Evolutionary conservation across 2,113 vertebrate species (phyloP).

Genomic region (Atractosteus spatula): DNA sequence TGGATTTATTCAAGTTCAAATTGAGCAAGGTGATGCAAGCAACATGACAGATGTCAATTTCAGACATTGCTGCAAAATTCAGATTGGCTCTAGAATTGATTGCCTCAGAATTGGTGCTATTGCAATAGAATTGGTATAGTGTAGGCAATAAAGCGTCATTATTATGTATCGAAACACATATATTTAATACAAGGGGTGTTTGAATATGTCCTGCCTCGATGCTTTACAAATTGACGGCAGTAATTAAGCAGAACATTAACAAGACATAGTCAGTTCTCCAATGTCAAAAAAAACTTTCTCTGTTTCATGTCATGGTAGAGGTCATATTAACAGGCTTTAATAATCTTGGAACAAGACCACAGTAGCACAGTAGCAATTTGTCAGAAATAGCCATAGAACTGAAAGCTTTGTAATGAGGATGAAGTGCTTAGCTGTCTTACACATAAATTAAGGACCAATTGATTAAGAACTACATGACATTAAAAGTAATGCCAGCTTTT

Average conservation of each 20-base stretch:
- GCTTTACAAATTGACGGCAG: neutral
- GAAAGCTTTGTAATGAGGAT: slow-evolving; percentile 5
- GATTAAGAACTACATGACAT: neutral
- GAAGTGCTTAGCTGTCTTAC: neutral
- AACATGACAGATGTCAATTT: no score
- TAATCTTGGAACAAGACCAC: neutral
- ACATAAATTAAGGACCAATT: neutral
- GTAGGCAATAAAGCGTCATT: no score
- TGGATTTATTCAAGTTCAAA: no score
- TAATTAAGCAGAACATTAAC: neutral
- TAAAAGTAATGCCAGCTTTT: neutral
- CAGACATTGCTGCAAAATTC: no score
- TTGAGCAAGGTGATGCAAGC: no score
- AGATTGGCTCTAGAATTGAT: no score
- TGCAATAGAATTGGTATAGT: no score
- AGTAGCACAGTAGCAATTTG: slow-evolving; percentile 3
- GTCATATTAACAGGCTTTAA: neutral
- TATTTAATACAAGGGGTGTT: neutral
- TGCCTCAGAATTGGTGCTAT: no score
- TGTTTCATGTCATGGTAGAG: neutral
- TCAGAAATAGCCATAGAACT: neutral
- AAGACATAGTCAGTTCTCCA: neutral
- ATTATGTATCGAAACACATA: neutral
- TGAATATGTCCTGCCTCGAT: no score
- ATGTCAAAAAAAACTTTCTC: neutral